Evolutionary conservation across 2,113 vertebrate genomes (phyloP), one percentile per base, ranked within the genome.

Genomic region (Mystacornis crossleyi): DNA sequence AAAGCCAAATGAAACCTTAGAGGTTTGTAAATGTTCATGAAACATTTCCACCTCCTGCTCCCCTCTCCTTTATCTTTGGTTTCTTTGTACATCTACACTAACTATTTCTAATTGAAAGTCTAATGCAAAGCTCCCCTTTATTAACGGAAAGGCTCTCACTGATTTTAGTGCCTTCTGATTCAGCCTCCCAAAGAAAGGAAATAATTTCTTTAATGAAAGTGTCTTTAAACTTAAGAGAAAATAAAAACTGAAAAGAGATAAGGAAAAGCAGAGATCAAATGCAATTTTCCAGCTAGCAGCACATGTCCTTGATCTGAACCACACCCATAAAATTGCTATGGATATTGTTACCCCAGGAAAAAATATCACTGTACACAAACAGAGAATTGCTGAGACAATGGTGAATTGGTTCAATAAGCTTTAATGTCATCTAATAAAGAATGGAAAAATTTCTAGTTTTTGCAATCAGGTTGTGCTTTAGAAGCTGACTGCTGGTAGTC

Each of bases 1-100:
- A 94, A 96, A 95, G 38, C 74, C 90, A 96, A 96, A 88, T 74
- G 91, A 96, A 97, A 96, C 95, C 93, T 94, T 96, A 97, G 94
- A 97, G 81, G 90, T 96, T 93, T 97, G 94, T 92, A 95, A 96
- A 96, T 73, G 81, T 78, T 97, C 94, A 81, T 88, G 69, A 88
- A 89, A 88, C 93, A 89, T 74, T 93, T 95, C 82, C 82, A 94
- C 75, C 89, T 96, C 86, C 57, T 50, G 53, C 43, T 82, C 60
- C 42, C 40, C 18, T 77, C 53, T 91, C 89, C 93, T 89, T 96
- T 94, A 92, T 93, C 93, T 96, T 96, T 18, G 20, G 38, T 90
- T 97, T 92, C 93, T 97, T 75, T 89, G 74, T 91, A 78, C 86
- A 96, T 90, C 92, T 95, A 60, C 23, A 8, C 81, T 94, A 95